Base-by-base conservation (phyloP, 2,888 invertebrate species). In the Cancer borealis region DNA sequence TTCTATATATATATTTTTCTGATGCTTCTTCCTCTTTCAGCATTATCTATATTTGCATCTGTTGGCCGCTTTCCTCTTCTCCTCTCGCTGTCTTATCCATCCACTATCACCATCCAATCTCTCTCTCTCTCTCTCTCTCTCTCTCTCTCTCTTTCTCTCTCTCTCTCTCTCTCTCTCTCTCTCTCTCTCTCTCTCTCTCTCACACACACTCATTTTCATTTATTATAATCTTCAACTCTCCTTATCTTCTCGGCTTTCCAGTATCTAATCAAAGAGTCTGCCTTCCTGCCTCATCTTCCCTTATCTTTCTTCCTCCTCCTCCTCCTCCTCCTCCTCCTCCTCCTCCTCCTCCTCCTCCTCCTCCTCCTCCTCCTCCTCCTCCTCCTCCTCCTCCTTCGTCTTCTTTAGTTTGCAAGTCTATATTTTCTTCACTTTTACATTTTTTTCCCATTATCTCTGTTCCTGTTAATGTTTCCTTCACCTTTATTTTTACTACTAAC, bases 281-380 rank as follows among this genome's bases (percentile, higher is more conserved):
- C 30, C 79, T 26, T 6, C 3, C 79, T 30, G 79, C 79, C 30
- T 79, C 30, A 79, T 26, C 73, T 79, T 79, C 2, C 79, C 79
- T 79, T 79, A 79, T 79, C 79, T 79, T 79, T 79, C 79, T 8
- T 79, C 66, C 79, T 79, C 79, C 30, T 79, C 79, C 30, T 79
- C 79, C 79, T 79, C 30, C 79, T 79, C 30, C 73, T 73, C 26
- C 73, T 26, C 73, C 26, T 73, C 26, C 26, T 60, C 60, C 60
- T 66, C 60, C 60, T 66, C 60, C 60, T 66, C 17, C 21, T 66
- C 60, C 60, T 66, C 60, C 21, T 66, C 60, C 60, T 66, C 60
- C 60, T 66, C 17, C 60, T 66, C 60, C 60, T 66, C 17, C 60
- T 66, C 60, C 60, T 66, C 17, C 60, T 66, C 60, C 60, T 66